Evolutionary conservation across 2,888 invertebrate genomes (phyloP), one percentile per base, ranked within the genome.

Genomic region (Emmelina monodactyla): DNA sequence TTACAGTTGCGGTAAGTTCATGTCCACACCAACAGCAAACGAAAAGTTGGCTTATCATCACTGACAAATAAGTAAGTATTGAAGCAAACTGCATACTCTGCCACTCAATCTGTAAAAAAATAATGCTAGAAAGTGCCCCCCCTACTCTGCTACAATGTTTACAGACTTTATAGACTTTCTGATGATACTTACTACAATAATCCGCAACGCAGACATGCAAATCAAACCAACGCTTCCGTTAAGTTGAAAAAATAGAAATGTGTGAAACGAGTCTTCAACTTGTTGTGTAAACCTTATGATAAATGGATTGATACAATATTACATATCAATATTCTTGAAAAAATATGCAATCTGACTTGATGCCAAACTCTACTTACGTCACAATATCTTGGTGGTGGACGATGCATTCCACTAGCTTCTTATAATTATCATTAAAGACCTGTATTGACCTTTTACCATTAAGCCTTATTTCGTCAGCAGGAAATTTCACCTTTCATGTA

Each of bases 1-100:
- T 55, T 44, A 72, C 73, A 22, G 61, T 63, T n/a, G 65, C 64
- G 11, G 76, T 80, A 31, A 84, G 65, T 35, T 73, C 70, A 35
- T 83, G 76, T 1, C 84, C 83, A 44, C 82, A 82, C 68, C 79
- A 83, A 43, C 84, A 83, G 41, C 78, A 72, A 1, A 82, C 58
- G 37, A 70, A 81, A 7, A 82, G 60, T 49, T 83, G 83, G 38
- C 75, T 59, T 22, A 78, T 67, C 64, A 84, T 83, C 12, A 82
- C 75, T 0, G 58, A 46, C 31, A 84, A 29, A 48, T 76, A 78
- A 22, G 49, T 62, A 35, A 55, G 49, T 45, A 62, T 75, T 37
- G 55, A 82, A 41, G 55, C 63, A 51, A 68, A 82, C 58, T 68
- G 82, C 55, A 55, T 61, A 51, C 58, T 82, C 46, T 42, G 68